These are phyloP conservation scores for Drosophila imparisetae DNA, from an alignment of 2,888 invertebrate genomes.

Conservation along the genomic window DNA sequence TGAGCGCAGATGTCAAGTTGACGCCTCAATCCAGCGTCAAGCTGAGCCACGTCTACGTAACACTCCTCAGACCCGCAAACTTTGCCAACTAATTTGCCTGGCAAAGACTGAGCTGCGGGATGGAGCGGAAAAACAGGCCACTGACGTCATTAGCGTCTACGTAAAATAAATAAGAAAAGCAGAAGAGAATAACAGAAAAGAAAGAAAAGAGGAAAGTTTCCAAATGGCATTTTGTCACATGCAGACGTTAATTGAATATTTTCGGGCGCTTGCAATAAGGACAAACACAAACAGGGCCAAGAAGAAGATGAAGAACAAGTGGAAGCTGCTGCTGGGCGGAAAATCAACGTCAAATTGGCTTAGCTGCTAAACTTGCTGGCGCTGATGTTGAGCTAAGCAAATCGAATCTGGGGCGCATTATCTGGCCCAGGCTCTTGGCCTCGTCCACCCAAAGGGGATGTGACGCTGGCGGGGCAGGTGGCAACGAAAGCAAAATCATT, in stretches of 20 bases:
- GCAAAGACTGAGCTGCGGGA: slow-evolving; percentile 21
- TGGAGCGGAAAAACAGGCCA: slow-evolving; percentile 31
- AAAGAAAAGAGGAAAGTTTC: slow-evolving; percentile 53
- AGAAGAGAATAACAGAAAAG: background rate
- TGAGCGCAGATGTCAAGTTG: slow-evolving; percentile 75
- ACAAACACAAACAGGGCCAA: slow-evolving; percentile 34
- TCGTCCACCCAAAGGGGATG: slow-evolving; percentile 10
- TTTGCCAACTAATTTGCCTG: slow-evolving; percentile 69
- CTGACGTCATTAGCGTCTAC: slow-evolving; percentile 75
- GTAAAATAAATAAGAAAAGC: slow-evolving; percentile 9
- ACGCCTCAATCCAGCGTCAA: slow-evolving; percentile 33
- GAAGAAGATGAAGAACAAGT: slow-evolving; percentile 7
- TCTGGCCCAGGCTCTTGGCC: slow-evolving; percentile 60
- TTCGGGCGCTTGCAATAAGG: slow-evolving; percentile 58
- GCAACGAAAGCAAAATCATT: slow-evolving; percentile 74
- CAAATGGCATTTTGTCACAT: slow-evolving; percentile 74
- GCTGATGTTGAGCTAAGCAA: slow-evolving; percentile 48
- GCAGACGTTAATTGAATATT: slow-evolving; percentile 76
- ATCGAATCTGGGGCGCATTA: slow-evolving; percentile 68
- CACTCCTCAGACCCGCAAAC: slow-evolving; percentile 1
- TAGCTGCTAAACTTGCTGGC: slow-evolving; percentile 59
- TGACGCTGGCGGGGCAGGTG: slow-evolving; percentile 24
- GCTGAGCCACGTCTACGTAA: slow-evolving; percentile 24
- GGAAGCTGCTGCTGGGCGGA: slow-evolving; percentile 16
- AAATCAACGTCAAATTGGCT: slow-evolving; percentile 71